phyloP scores from a whole-genome alignment of 2,113 vertebrate genomes.

The Cryptotis parvus region DNA sequence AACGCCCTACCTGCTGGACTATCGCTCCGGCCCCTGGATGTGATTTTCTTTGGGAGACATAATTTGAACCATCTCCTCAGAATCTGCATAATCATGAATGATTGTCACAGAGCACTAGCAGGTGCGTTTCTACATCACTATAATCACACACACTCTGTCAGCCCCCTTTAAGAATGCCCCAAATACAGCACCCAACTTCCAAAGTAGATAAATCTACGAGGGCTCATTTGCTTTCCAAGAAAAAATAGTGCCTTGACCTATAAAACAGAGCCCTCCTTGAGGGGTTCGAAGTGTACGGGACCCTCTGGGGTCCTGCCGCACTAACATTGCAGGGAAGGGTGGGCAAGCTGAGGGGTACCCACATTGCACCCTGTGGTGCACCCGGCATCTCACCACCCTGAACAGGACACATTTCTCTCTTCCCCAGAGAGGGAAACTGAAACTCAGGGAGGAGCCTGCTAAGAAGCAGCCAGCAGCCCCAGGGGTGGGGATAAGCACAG shows the following conservation, averaged over 20 bases:
- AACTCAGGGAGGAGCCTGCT: neutral
- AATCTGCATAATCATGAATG: slow-evolving; percentile 68
- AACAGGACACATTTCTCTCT: neutral
- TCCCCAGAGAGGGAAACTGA: slow-evolving; percentile 44
- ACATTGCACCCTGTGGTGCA: neutral
- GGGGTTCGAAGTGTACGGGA: neutral
- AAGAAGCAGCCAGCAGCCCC: neutral
- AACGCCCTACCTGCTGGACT: no score
- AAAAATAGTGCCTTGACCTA: neutral
- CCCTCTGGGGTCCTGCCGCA: no score
- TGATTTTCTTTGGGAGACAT: slow-evolving; percentile 35
- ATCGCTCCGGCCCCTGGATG: no score
- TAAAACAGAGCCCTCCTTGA: neutral
- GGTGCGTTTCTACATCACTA: neutral
- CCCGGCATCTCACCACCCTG: neutral
- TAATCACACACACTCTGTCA: neutral
- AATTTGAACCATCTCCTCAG: slow-evolving; percentile 33
- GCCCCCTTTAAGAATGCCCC: slow-evolving; percentile 27
- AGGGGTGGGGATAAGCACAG: neutral
- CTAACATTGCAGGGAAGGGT: neutral
- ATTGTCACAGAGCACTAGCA: slow-evolving; percentile 12
- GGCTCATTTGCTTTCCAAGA: slow-evolving; percentile 61
- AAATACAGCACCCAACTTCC: slow-evolving; percentile 12
- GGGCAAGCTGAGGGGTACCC: neutral
- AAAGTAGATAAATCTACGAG: slow-evolving; percentile 64